Base-by-base conservation (phyloP, 2,113 vertebrate species). In the Macroglossus sobrinus region DNA sequence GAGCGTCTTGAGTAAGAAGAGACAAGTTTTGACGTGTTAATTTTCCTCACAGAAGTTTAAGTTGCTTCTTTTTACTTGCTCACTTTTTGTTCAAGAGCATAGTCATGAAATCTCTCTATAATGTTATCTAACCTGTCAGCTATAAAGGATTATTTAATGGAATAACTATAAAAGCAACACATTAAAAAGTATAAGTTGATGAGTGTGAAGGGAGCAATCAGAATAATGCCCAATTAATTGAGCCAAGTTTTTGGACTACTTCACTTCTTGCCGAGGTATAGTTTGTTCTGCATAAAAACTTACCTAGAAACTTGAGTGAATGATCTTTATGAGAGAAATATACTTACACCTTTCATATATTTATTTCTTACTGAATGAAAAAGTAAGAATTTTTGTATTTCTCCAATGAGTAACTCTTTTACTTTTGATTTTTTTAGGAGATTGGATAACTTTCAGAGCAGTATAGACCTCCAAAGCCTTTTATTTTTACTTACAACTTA, bases 331-430 rank as follows among this genome's bases (percentile, higher is more conserved):
- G 55, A 53, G 12, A 71, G 38, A 91, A 91, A 64, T 81, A 33
- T 88, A 10, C 33, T 82, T 35, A 85, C 45, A 45, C 6, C 22
- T 75, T 55, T 16, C 22, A 18, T 81, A 59, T 82, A 86, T 89
- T 89, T 84, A 72, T 93, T 84, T 87, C n/a, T 57, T 93, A 68
- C 33, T 78, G 11, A 92, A 68, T 81, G n/a, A 86, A 75, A 88
- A 78, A 69, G 53, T 35, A 80, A 72, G 26, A 47, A 59, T 69
- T 69, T 85, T 89, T 64, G 33, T 24, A 88, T 95, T 85, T 96
- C 11, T 61, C 50, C 10, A 80, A 0, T 95, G 63, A 66, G 19
- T 89, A 78, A 72, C 68, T 96, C 85, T 80, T 50, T n/a, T 93
- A 55, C 55, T 88, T 66, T 45, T 13, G 4, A 5, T 88, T 84